Evolutionary conservation across 1,140 invertebrate genomes (phyloP).

Genomic region (Cheumatopsyche charites): DNA sequence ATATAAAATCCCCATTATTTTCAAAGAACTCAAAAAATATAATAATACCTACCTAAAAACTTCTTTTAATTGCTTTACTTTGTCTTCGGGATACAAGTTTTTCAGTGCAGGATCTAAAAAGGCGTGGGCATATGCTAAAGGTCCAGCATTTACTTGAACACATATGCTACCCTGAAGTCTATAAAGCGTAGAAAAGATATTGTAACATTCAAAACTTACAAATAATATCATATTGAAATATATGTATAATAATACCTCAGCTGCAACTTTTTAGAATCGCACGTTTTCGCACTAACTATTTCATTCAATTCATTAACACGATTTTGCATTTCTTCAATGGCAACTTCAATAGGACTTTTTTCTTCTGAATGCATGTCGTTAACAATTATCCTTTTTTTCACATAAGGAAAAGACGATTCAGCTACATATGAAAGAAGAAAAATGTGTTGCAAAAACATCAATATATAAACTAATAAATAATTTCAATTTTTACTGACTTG

Average conservation of each 20-base stretch:
- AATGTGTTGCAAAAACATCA: slow-evolving; percentile 38
- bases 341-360: slow-evolving; percentile 90
- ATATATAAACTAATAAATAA: too few relatives aligned
- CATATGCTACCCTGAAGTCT: slow-evolving; percentile 86
- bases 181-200: slow-evolving; percentile 18
- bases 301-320: slow-evolving; percentile 84
- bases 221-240: too few relatives aligned
- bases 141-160: slow-evolving; percentile 94
- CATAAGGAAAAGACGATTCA: slow-evolving; percentile 86
- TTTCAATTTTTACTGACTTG: slow-evolving; percentile 63
- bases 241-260: slow-evolving; percentile 61
- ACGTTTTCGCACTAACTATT: slow-evolving; percentile 77
- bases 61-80: slow-evolving; percentile 83
- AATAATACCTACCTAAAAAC: slow-evolving; percentile 74
- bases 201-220: too few relatives aligned
- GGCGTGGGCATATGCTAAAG: slow-evolving; percentile 88
- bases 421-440: too few relatives aligned
- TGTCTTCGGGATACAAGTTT: slow-evolving; percentile 77
- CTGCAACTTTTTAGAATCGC: slow-evolving; percentile 89
- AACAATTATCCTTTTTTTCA: slow-evolving; percentile 86
- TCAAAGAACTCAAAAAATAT: neutral
- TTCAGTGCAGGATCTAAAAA: slow-evolving; percentile 78
- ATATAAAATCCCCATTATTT: neutral
- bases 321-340: slow-evolving; percentile 89
- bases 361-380: slow-evolving; percentile 75